phyloP scores from a whole-genome alignment of 2,797 vertebrate genomes.

The Chaetodon trifasciatus region DNA sequence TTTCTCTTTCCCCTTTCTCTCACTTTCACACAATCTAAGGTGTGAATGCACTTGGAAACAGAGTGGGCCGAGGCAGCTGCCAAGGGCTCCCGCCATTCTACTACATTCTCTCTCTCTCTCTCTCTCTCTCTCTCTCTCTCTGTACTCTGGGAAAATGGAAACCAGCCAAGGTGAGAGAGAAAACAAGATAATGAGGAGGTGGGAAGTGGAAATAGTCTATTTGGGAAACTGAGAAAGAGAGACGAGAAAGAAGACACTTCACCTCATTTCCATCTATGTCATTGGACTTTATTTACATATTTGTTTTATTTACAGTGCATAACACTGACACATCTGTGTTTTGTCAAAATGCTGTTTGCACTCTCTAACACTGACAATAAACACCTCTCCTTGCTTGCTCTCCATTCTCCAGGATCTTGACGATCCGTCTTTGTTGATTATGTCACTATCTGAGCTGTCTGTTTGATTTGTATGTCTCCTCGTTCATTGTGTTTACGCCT shows the following conservation, averaged over 20 bases:
- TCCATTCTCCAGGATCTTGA: not conserved
- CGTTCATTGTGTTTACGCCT: not conserved
- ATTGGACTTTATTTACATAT: conserved; percentile 1
- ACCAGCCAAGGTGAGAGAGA: conserved; percentile 34
- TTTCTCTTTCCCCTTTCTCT: conserved; percentile 41
- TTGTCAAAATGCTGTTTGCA: not conserved
- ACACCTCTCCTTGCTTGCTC: not conserved
- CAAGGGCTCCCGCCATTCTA: conserved; percentile 29
- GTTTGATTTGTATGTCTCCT: conserved; percentile 32
- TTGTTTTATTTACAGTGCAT: not conserved
- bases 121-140: conserved; percentile 3
- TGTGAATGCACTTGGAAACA: conserved; percentile 64
- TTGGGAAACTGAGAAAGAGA: conserved; percentile 20
- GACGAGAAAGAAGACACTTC: not conserved
- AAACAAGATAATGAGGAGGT: conserved; percentile 42
- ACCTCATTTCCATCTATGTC: not conserved
- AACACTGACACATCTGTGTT: not conserved
- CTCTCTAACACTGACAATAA: not conserved
- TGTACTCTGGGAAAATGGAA: conserved; percentile 19
- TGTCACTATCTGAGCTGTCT: conserved; percentile 5
- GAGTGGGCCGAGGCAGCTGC: conserved; percentile 30
- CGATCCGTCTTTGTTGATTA: conserved; percentile 12
- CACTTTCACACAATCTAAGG: conserved; percentile 64
- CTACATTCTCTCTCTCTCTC: conserved; percentile 4
- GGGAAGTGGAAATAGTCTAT: conserved; percentile 38